A percentile compares a stretch with the other conserved stretches of the same genome.
phyloP scores from a whole-genome alignment of 2,797 vertebrate genomes.

The Lepus townsendii region DNA sequence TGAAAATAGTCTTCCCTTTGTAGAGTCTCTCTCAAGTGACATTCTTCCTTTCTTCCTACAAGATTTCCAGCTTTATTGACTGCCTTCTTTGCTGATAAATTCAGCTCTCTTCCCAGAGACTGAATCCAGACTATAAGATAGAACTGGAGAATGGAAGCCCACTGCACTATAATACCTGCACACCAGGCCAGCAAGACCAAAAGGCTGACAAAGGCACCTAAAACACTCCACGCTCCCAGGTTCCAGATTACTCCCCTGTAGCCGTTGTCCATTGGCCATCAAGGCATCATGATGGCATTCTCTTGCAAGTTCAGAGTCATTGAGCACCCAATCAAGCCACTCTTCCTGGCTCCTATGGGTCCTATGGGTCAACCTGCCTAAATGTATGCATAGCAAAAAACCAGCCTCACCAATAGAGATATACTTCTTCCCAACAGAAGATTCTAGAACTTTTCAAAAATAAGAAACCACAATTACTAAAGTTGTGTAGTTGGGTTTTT shows the following conservation, averaged over 20 bases:
- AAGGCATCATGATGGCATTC: not conserved
- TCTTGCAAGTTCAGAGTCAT: constrained; percentile 52
- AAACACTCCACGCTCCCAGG: not conserved
- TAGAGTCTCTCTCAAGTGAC: not conserved
- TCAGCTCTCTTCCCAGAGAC: not conserved
- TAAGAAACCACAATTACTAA: constrained; percentile 50
- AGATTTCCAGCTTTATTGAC: not conserved
- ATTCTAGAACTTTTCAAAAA: constrained; percentile 65
- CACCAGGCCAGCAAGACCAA: not conserved
- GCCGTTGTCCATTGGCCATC: constrained; percentile 18
- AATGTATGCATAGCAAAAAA: constrained; percentile 64
- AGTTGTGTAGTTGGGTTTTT: constrained; percentile 84
- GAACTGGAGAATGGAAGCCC: not conserved
- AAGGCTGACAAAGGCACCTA: not conserved
- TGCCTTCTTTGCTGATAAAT: constrained; percentile 19
- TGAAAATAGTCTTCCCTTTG: constrained; percentile 20
- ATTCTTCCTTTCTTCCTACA: not conserved
- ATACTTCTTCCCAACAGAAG: constrained; percentile 49
- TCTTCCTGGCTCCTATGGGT: constrained; percentile 53
- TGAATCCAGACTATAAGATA: not conserved
- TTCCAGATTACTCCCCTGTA: not conserved
- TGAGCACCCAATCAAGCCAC: constrained; percentile 62
- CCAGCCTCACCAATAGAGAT: constrained; percentile 50
- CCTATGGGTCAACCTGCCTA: constrained; percentile 62
- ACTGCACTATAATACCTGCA: not conserved